A percentile compares a stretch with the other conserved stretches of the same genome.
Evolutionary conservation across 2,888 invertebrate genomes (phyloP).

Genomic region (Ectobius pallidus): DNA sequence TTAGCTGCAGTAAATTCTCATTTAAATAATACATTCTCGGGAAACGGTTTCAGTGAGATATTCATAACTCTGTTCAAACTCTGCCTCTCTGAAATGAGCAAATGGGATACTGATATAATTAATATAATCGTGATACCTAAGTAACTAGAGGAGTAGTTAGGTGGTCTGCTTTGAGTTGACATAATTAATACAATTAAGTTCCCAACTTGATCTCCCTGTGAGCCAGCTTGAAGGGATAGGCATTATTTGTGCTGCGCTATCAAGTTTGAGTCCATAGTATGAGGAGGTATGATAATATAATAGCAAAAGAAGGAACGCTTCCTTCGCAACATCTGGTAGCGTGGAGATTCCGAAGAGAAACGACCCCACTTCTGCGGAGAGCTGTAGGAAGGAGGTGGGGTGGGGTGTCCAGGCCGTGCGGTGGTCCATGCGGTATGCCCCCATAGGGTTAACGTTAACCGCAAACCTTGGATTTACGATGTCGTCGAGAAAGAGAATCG

Average conservation of each 20-base stretch:
- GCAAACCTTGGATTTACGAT: conserved; percentile 1
- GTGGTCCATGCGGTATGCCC: conserved; percentile 4
- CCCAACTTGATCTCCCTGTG: too few species aligned
- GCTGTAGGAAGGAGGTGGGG: too few species aligned
- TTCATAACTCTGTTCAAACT: too few species aligned
- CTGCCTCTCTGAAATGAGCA: too few species aligned
- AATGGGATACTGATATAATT: too few species aligned
- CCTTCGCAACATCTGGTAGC: conserved; percentile 4
- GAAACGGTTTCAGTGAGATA: too few species aligned
- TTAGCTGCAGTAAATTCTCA: too few species aligned
- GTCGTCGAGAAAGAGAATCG: not conserved
- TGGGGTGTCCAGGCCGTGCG: not conserved
- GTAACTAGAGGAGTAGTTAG: too few species aligned
- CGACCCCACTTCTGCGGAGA: too few species aligned
- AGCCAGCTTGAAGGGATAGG: too few species aligned
- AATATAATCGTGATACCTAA: too few species aligned
- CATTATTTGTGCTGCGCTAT: not conserved
- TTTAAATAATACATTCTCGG: too few species aligned
- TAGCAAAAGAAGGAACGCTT: not conserved
- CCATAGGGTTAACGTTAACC: not conserved
- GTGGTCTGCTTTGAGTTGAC: not conserved
- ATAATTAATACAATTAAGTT: not conserved
- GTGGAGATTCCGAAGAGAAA: not conserved
- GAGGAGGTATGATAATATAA: not conserved
- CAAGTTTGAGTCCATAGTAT: not conserved